Conservation (phyloP, 2,797 vertebrate species). For the Buphagus erythrorhynchus region DNA sequence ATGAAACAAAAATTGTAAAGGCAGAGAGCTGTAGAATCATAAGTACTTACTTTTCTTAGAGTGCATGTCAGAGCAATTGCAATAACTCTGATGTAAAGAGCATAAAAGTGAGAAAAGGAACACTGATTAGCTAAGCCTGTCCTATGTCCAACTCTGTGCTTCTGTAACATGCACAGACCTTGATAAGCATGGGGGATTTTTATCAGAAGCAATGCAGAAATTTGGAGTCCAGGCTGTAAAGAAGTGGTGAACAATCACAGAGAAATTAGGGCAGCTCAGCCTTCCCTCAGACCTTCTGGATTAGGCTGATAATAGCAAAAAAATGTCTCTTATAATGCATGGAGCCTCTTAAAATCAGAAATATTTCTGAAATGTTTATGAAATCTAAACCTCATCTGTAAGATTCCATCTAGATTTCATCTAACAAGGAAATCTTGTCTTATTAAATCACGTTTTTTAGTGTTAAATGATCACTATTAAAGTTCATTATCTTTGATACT, state of each 20-base stretch:
- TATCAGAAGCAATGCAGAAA: background rate
- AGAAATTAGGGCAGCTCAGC: background rate
- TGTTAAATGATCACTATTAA: background rate
- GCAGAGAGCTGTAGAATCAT: background rate
- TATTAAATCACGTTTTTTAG: background rate
- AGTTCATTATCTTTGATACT: background rate
- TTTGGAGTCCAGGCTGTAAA: background rate
- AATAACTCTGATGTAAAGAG: background rate
- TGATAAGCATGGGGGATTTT: fast-evolving
- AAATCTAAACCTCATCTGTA: background rate
- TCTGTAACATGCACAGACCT: background rate
- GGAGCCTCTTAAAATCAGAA: background rate
- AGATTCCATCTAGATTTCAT: background rate
- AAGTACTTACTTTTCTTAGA: background rate
- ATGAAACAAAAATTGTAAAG: background rate
- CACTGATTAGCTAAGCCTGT: background rate
- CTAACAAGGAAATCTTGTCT: background rate
- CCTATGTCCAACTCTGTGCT: background rate
- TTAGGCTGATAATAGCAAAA: background rate
- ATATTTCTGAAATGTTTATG: background rate
- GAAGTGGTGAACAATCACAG: background rate
- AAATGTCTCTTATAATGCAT: background rate
- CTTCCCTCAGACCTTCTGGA: background rate
- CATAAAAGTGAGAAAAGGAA: background rate
- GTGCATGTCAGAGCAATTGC: background rate